Percentiles rank a stretch among this genome's conserved stretches.
phyloP scores from a whole-genome alignment of 2,888 invertebrate species.

The Ptilodon capucinus region DNA sequence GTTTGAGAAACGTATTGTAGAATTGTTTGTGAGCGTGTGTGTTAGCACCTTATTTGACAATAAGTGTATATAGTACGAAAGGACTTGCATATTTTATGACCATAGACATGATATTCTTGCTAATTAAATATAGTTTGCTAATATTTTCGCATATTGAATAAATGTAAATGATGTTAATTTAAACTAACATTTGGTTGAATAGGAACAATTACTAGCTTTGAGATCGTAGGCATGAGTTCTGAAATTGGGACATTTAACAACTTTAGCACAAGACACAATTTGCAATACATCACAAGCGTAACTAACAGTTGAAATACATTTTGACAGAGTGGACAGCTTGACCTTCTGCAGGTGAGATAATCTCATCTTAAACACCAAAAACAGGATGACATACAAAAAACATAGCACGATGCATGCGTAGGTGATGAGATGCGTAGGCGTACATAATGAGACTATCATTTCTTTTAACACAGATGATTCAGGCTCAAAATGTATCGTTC shows the following conservation, averaged over 20 bases:
- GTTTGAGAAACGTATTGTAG: background rate
- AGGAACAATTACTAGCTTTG: background rate
- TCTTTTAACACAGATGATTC: background rate
- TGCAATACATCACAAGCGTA: slow-evolving; percentile 24
- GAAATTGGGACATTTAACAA: slow-evolving; percentile 2
- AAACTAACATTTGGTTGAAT: no score
- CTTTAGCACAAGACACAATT: slow-evolving; percentile 20
- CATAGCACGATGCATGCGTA: slow-evolving; percentile 59
- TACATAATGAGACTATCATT: background rate
- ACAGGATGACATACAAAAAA: slow-evolving; percentile 10
- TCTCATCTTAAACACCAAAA: slow-evolving; percentile 16
- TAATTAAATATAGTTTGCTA: no score
- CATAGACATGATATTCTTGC: background rate
- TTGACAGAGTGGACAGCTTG: slow-evolving; percentile 69
- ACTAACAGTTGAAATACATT: slow-evolving; percentile 59
- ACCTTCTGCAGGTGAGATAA: slow-evolving; percentile 61
- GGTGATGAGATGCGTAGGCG: background rate
- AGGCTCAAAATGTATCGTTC: background rate
- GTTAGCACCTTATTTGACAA: background rate
- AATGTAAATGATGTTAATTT: no score
- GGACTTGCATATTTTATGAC: background rate
- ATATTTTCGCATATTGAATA: no score
- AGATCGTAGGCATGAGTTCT: slow-evolving; percentile 16
- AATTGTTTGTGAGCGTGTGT: no score
- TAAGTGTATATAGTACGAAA: background rate